Evolutionary conservation across 1,140 invertebrate species (phyloP), one percentile per base, ranked within the genome.

Genomic region (Plodia interpunctella): DNA sequence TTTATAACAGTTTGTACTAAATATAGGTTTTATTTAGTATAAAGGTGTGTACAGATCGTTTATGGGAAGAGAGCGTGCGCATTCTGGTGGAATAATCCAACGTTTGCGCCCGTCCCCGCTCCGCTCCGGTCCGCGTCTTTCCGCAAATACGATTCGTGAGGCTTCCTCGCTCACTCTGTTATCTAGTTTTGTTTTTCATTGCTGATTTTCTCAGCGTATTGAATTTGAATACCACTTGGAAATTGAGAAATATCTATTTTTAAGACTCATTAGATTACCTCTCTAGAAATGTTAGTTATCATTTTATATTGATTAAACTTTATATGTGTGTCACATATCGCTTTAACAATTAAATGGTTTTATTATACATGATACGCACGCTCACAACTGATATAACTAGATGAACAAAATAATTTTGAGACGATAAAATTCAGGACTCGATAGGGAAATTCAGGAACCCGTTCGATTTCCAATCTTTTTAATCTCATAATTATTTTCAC

Each of bases 111-210:
- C 66, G 63, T 67, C 50, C 56, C 54, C 62, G 53, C 62, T 56
- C 44, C 59, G 35, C 21, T n/a, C n/a, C n/a, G n/a, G 9, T 53
- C 70, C 68, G n/a, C n/a, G n/a, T 70, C 73, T 72, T 63, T 68
- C 62, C 74, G 71, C 72, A 82, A 85, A 83, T 81, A 69, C 71
- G 80, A 85, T 85, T 84, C 79, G 74, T 73, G 58, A 69, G 68
- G 67, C 73, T 78, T 72, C 72, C 80, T 76, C 65, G 56, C 66
- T 74, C 63, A 61, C 49, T 65, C 68, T 76, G 58, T 74, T 74
- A 73, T 73, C 59, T 66, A 66, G 63, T 65, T 73, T 71, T 74
- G 60, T 76, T 77, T 67, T 59, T 66, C 44, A 63, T 61, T 66
- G 13, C 15, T 44, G 38, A 44, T 44, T 32, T 32, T 44, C 38